A percentile compares a stretch with the other conserved stretches of the same genome.
phyloP scores from a whole-genome alignment of 2,113 vertebrate species.

The Bothrops jararaca region DNA sequence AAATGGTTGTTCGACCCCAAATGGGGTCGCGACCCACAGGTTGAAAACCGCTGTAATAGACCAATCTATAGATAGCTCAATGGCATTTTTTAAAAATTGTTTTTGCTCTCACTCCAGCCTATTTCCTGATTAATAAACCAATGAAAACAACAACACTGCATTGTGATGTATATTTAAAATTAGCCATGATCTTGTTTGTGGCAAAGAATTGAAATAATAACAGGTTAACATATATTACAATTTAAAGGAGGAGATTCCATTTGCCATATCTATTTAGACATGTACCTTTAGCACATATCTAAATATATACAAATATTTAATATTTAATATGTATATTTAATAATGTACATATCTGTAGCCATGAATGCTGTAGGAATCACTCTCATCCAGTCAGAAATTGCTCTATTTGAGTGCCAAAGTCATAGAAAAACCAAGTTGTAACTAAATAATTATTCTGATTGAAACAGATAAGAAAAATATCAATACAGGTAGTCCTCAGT shows the following conservation, averaged over 20 bases:
- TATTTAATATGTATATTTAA: no score
- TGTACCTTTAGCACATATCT: not conserved
- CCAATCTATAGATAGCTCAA: not conserved
- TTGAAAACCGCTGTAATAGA: no score
- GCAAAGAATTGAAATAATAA: not conserved
- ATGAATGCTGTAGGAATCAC: not conserved
- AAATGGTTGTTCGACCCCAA: no score
- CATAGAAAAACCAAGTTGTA: not conserved
- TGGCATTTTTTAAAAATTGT: not conserved
- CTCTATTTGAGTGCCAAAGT: not conserved
- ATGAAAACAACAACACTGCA: not conserved
- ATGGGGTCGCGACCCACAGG: no score
- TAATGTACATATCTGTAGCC: not conserved
- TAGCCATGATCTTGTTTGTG: not conserved
- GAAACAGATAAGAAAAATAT: not conserved
- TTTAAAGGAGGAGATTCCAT: not conserved
- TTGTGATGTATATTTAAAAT: not conserved
- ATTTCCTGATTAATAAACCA: not conserved
- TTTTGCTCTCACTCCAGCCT: not conserved
- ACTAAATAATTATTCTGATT: not conserved
- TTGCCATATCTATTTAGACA: not conserved
- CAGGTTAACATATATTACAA: not conserved
- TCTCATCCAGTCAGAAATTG: not conserved
- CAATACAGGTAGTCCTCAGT: not conserved
- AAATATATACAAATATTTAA: no score